These are phyloP conservation scores for Druon quercuslanigerum DNA, from an alignment of 1,140 invertebrate species.

Conservation along the genomic window DNA sequence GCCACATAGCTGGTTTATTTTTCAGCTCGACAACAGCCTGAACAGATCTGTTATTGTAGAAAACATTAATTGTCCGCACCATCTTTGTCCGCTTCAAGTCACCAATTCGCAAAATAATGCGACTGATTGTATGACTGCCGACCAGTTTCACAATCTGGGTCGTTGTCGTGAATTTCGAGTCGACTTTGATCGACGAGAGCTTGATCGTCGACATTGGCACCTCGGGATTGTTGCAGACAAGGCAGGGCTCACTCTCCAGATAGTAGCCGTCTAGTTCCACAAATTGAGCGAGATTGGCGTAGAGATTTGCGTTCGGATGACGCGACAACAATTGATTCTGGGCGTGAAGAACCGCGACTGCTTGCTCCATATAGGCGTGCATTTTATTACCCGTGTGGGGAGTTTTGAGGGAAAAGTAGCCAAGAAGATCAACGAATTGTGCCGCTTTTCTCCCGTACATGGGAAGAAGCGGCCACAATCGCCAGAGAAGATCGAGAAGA, in stretches of 20 bases:
- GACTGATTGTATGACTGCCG: conserved; percentile 95
- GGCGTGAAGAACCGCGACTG: conserved; percentile 87
- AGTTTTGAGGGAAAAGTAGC: conserved; percentile 93
- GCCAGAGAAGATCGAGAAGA: conserved; percentile 91
- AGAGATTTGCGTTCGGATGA: conserved; percentile 96
- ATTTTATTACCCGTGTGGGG: conserved; percentile 79
- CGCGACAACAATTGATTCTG: conserved; percentile 92
- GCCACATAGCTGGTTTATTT: conserved; percentile 96
- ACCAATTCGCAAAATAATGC: conserved; percentile 93
- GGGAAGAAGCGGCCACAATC: conserved; percentile 92
- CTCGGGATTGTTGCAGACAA: conserved; percentile 98
- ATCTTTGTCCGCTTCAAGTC: conserved; percentile 98
- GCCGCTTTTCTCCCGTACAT: conserved; percentile 94
- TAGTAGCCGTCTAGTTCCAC: conserved; percentile 98
- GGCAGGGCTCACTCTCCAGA: conserved; percentile 96
- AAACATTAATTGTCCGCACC: conserved; percentile 96
- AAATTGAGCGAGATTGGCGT: conserved; percentile 92
- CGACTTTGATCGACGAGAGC: conserved; percentile 93
- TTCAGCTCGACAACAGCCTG: conserved; percentile 98
- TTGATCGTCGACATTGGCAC: conserved; percentile 94
- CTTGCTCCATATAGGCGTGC: conserved; percentile 88
- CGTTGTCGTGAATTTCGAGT: conserved; percentile 98
- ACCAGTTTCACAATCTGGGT: conserved; percentile 98
- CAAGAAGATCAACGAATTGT: conserved; percentile 97
- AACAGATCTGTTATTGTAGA: conserved; percentile 96